These are phyloP conservation scores for Sebastes nivosus DNA, from an alignment of 2,797 vertebrate genomes.

Conservation along the genomic window DNA sequence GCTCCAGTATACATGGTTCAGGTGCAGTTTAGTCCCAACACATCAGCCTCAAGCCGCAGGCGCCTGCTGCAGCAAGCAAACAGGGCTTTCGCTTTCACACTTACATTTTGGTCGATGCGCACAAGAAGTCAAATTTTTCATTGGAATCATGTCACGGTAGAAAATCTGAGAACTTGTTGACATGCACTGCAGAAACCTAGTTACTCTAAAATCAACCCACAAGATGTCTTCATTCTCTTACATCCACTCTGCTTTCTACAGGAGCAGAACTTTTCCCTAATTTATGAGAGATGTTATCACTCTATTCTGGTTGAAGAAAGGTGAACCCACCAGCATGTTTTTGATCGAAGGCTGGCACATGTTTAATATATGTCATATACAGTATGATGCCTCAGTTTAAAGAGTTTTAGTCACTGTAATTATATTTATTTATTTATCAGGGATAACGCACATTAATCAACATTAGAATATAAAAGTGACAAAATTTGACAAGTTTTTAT, in stretches of 20 bases:
- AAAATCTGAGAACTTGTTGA: not conserved
- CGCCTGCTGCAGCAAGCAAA: slow-evolving; percentile 16
- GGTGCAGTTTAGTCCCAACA: slow-evolving; percentile 52
- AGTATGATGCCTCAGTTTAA: not conserved
- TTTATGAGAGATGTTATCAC: not conserved
- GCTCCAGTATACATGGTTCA: slow-evolving; percentile 47
- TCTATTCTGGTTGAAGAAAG: not conserved
- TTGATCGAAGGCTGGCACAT: not conserved
- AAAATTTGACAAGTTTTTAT: not conserved
- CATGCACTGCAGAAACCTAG: not conserved
- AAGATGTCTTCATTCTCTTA: not conserved
- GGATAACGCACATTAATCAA: not conserved
- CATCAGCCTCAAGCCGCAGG: slow-evolving; percentile 37
- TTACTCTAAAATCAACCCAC: not conserved
- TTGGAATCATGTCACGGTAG: not conserved
- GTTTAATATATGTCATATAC: not conserved
- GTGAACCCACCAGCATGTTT: not conserved
- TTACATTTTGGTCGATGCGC: not conserved
- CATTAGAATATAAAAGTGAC: not conserved
- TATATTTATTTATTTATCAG: not conserved
- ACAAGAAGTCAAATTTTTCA: slow-evolving; percentile 14
- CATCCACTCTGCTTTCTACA: not conserved
- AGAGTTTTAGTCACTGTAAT: not conserved
- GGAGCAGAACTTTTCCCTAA: not conserved
- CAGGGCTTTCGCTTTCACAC: slow-evolving; percentile 23